Conservation (phyloP, 2,797 vertebrate species). For the Meda fulgida region DNA sequence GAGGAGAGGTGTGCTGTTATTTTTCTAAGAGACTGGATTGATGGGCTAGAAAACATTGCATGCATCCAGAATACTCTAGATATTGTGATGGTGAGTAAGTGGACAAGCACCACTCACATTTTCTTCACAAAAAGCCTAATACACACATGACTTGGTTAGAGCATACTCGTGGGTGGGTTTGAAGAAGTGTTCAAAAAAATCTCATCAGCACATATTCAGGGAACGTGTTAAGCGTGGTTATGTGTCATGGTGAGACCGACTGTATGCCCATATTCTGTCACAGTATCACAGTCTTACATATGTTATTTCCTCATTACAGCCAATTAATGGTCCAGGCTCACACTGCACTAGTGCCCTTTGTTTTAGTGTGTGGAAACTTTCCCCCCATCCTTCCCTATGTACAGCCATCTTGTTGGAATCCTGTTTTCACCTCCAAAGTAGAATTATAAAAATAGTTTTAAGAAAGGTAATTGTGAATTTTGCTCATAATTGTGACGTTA, state of each 20-base stretch:
- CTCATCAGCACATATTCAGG: constrained; percentile 13
- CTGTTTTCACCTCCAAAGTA: background rate
- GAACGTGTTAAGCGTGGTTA: constrained; percentile 20
- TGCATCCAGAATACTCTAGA: background rate
- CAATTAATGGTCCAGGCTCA: constrained; percentile 46
- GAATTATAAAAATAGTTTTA: too few species aligned
- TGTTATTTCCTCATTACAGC: constrained; percentile 80
- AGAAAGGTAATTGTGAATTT: background rate
- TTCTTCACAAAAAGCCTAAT: constrained; percentile 21
- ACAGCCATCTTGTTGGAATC: background rate
- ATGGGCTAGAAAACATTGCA: background rate
- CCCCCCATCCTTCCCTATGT: background rate
- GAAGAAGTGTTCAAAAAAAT: constrained; percentile 21
- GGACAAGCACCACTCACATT: background rate
- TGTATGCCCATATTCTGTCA: constrained; percentile 59
- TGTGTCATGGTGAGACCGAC: constrained; percentile 30
- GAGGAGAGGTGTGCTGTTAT: background rate
- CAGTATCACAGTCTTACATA: constrained; percentile 73
- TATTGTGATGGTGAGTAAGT: background rate
- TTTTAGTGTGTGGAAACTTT: constrained; percentile 64
- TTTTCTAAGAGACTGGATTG: background rate
- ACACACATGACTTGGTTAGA: constrained; percentile 20
- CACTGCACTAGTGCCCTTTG: constrained; percentile 25
- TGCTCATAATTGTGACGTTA: background rate
- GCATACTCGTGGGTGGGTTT: constrained; percentile 22